Evolutionary conservation across 1,140 invertebrate species (phyloP).

Genomic region (Drosophila pruinosa): DNA sequence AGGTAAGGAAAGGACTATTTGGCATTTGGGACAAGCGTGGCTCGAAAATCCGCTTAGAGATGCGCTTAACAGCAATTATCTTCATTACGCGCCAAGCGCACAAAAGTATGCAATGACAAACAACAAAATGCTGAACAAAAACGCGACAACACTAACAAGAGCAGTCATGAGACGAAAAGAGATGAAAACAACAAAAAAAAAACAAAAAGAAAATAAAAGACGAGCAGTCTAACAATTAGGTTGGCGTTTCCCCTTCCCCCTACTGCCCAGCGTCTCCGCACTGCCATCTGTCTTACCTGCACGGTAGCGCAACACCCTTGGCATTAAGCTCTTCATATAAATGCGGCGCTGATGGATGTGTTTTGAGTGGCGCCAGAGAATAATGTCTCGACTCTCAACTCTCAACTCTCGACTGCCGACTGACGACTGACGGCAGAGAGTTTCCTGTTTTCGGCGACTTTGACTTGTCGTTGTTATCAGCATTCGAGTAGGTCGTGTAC

Average conservation of each 20-base stretch:
- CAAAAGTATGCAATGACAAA: slow-evolving; percentile 69
- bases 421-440: slow-evolving; percentile 26
- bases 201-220: slow-evolving; percentile 22
- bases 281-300: slow-evolving; percentile 4
- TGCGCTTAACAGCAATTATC: slow-evolving; percentile 80
- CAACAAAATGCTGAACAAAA: slow-evolving; percentile 19
- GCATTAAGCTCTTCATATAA: slow-evolving; percentile 58
- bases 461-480: slow-evolving; percentile 63
- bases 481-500: not conserved
- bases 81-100: slow-evolving; percentile 69
- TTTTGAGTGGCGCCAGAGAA: slow-evolving; percentile 65
- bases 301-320: not conserved
- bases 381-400: slow-evolving; percentile 36
- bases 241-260: not conserved
- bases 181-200: slow-evolving; percentile 7
- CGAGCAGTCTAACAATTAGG: slow-evolving; percentile 59
- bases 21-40: slow-evolving; percentile 24
- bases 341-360: slow-evolving; percentile 70
- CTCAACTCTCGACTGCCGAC: slow-evolving; percentile 15
- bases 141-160: slow-evolving; percentile 1
- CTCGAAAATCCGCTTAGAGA: slow-evolving; percentile 66
- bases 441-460: slow-evolving; percentile 72
- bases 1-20: slow-evolving; percentile 3
- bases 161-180: no score
- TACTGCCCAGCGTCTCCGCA: not conserved